Percentiles rank a stretch among this genome's conserved stretches.
phyloP scores from a whole-genome alignment of 1,140 invertebrate species.

The Penaeus japonicus region DNA sequence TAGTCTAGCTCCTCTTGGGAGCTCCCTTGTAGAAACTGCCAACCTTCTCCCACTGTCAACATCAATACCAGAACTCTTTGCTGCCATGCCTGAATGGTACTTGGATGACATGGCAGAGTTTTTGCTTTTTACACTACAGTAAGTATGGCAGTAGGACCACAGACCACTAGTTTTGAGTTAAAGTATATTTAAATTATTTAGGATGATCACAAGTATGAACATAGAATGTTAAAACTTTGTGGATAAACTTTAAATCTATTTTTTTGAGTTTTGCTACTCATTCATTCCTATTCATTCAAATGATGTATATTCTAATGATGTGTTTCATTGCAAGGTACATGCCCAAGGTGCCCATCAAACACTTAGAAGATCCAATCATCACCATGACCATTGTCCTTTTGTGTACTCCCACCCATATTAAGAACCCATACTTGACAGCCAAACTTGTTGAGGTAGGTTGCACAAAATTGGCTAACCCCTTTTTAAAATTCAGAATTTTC shows the following conservation, averaged over 20 bases:
- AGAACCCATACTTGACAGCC: conserved; percentile 88
- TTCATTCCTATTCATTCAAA: background rate
- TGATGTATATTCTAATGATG: background rate
- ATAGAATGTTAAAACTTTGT: background rate
- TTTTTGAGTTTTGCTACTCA: no score
- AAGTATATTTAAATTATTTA: background rate
- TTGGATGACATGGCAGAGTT: conserved; percentile 96
- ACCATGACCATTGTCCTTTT: conserved; percentile 88
- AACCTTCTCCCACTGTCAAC: conserved; percentile 61
- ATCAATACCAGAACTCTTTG: conserved; percentile 70
- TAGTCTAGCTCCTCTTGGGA: conserved; percentile 42
- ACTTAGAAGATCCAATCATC: conserved; percentile 83
- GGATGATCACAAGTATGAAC: background rate
- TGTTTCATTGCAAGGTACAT: conserved; percentile 73
- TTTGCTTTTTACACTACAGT: conserved; percentile 90
- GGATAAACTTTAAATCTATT: background rate
- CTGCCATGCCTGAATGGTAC: conserved; percentile 94
- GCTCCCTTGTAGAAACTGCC: conserved; percentile 54
- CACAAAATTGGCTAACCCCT: background rate
- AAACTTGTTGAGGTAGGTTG: conserved; percentile 77
- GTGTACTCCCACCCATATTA: conserved; percentile 88
- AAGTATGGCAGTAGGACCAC: conserved; percentile 67
- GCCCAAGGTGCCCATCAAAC: conserved; percentile 77
- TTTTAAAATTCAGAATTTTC: background rate
- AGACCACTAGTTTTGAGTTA: background rate